Conservation (phyloP, 37 sponge, comb jelly and placozoan genomes). For the Petrosia ficiformis region DNA sequence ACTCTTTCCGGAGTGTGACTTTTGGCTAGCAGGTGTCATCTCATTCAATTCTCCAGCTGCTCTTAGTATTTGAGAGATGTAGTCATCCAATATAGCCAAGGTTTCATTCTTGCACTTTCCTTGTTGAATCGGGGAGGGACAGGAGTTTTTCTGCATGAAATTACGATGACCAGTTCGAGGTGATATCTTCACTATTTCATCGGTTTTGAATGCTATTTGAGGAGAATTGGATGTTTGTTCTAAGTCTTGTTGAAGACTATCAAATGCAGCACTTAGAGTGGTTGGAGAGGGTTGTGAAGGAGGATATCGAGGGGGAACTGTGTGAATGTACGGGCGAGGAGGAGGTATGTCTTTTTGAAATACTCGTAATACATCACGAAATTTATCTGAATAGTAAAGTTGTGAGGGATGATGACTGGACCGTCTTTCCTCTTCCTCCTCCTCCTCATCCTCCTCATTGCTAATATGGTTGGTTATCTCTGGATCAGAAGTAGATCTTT, state of each 20-base stretch:
- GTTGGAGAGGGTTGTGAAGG: not conserved
- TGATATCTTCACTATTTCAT: not conserved
- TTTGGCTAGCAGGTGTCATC: not conserved
- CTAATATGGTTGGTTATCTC: not conserved
- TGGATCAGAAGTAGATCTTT: not conserved
- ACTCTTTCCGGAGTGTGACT: too few species aligned
- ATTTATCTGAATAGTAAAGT: not conserved
- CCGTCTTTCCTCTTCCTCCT: not conserved
- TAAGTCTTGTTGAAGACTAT: not conserved
- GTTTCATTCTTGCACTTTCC: conserved; percentile 33
- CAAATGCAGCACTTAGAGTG: not conserved
- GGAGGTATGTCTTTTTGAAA: not conserved
- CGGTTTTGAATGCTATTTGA: not conserved
- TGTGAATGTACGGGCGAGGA: not conserved
- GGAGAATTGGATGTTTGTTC: not conserved
- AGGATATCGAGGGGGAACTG: not conserved
- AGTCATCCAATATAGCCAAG: conserved; percentile 43
- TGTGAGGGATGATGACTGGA: not conserved
- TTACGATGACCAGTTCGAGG: not conserved
- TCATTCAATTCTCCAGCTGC: not conserved
- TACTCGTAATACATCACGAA: not conserved
- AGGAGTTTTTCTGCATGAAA: not conserved
- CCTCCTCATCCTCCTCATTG: conserved; percentile 3
- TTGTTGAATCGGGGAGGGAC: not conserved
- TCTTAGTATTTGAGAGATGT: conserved; percentile 32